Conservation (phyloP, 2,113 vertebrate species). For the Stegostoma tigrinum region DNA sequence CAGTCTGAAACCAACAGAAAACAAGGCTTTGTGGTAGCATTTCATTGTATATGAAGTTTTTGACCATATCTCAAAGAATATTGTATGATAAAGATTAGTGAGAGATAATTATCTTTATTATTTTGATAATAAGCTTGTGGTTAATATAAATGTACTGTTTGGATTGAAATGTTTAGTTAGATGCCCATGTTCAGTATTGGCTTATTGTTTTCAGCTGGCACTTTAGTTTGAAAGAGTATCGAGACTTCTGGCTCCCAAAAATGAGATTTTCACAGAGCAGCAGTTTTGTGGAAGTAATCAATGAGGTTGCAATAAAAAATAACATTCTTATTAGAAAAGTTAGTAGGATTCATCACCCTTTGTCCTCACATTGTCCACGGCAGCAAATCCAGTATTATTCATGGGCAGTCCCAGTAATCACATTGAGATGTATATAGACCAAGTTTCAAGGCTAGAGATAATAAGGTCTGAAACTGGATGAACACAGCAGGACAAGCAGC, state of each 20-base stretch:
- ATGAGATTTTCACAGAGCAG: not conserved
- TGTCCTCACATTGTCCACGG: no score
- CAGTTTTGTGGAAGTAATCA: not conserved
- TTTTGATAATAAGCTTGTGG: not conserved
- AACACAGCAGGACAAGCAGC: no score
- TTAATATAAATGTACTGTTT: not conserved
- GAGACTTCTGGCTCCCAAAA: not conserved
- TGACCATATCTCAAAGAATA: not conserved
- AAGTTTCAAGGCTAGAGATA: no score
- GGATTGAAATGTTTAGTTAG: not conserved
- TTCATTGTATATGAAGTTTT: not conserved
- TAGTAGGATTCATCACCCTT: no score
- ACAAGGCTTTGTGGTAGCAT: not conserved
- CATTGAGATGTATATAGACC: no score
- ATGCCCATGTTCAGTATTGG: not conserved
- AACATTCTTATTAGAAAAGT: no score
- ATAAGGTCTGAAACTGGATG: no score
- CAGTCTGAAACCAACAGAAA: not conserved
- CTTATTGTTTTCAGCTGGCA: not conserved
- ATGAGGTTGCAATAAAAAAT: no score
- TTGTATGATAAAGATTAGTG: not conserved
- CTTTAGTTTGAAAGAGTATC: not conserved
- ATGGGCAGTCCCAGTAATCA: no score
- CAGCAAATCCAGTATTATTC: no score
- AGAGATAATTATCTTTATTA: not conserved